A percentile compares a stretch with the other conserved stretches of the same genome.
These are phyloP conservation scores for Scaptomyza cyrtandrae DNA, from an alignment of 2,888 invertebrate genomes.

Conservation along the genomic window DNA sequence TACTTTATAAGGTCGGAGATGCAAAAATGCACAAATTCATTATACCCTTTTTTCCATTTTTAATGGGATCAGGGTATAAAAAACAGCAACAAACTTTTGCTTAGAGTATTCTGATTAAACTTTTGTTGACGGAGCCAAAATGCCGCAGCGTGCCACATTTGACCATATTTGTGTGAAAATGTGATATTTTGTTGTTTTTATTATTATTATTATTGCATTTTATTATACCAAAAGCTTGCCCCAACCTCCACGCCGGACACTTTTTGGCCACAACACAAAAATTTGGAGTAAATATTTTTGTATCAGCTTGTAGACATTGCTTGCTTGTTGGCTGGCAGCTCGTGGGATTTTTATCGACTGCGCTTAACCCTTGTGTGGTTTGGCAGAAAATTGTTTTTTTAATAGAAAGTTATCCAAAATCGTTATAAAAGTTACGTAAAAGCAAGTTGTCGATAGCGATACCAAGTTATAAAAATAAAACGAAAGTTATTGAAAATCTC, in stretches of 20 bases:
- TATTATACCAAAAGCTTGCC: conserved; percentile 34
- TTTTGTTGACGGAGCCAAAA: conserved; percentile 35
- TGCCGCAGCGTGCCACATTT: conserved; percentile 75
- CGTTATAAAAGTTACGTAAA: too few relatives aligned
- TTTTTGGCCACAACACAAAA: conserved; percentile 8
- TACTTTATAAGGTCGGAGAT: too few relatives aligned
- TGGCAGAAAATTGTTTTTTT: neutral
- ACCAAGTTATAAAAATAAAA: too few relatives aligned
- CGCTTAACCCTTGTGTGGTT: conserved; percentile 42
- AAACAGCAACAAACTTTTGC: too few relatives aligned
- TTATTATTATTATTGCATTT: conserved; percentile 41
- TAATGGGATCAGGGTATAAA: too few relatives aligned
- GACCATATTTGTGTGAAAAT: conserved; percentile 68
- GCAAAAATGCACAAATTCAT: too few relatives aligned
- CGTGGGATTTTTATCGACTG: conserved; percentile 53
- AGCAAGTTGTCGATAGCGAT: too few relatives aligned
- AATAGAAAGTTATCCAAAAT: too few relatives aligned
- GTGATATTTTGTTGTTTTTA: conserved; percentile 22
- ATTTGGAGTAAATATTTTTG: conserved; percentile 17
- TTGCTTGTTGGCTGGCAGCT: conserved; percentile 21
- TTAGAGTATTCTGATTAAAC: conserved; percentile 20
- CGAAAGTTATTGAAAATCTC: too few relatives aligned
- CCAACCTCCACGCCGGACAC: conserved; percentile 46
- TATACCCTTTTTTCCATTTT: too few relatives aligned
- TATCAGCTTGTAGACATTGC: conserved; percentile 2